Percentiles rank a stretch among this genome's conserved stretches.
phyloP scores from a whole-genome alignment of 2,888 invertebrate species.

The Leucophora obtusa region DNA sequence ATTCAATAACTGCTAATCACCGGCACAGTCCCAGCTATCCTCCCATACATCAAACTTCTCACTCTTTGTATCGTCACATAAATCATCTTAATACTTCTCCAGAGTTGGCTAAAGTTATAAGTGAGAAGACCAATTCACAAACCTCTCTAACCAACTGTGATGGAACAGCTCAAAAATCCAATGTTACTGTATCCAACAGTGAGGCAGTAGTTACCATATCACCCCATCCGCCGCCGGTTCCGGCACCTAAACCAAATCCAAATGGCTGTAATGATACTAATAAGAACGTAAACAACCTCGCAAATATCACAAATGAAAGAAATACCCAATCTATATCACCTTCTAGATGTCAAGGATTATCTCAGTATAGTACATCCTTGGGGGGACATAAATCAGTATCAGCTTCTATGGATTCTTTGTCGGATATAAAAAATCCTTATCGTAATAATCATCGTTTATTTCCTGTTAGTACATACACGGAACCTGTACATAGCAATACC shows the following conservation, averaged over 20 bases:
- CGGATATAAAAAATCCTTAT: conserved; percentile 71
- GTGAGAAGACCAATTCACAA: conserved; percentile 45
- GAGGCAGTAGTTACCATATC: conserved; percentile 71
- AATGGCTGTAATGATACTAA: conserved; percentile 33
- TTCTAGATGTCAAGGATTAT: conserved; percentile 49
- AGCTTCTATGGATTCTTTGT: conserved; percentile 59
- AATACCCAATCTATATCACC: conserved; percentile 68
- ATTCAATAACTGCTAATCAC: conserved; percentile 67
- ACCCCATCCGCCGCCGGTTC: conserved; percentile 67
- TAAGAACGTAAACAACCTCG: conserved; percentile 8
- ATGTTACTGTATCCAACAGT: conserved; percentile 74
- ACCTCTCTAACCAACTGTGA: conserved; percentile 52
- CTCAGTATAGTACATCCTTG: conserved; percentile 52
- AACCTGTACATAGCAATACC: conserved; percentile 78
- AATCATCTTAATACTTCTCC: conserved; percentile 30
- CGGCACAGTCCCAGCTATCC: conserved; percentile 76
- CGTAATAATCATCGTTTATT: conserved; percentile 81
- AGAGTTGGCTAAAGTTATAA: conserved; percentile 33
- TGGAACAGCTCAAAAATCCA: conserved; percentile 72
- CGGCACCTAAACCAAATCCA: conserved; percentile 63
- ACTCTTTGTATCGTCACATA: conserved; percentile 71
- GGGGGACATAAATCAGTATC: conserved; percentile 54
- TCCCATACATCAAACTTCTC: conserved; percentile 71
- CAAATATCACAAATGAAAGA: conserved; percentile 44
- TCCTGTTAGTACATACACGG: conserved; percentile 85